Evolutionary conservation across 2,113 vertebrate species (phyloP), one percentile per base, ranked within the genome.

Genomic region (Eolophus roseicapilla): DNA sequence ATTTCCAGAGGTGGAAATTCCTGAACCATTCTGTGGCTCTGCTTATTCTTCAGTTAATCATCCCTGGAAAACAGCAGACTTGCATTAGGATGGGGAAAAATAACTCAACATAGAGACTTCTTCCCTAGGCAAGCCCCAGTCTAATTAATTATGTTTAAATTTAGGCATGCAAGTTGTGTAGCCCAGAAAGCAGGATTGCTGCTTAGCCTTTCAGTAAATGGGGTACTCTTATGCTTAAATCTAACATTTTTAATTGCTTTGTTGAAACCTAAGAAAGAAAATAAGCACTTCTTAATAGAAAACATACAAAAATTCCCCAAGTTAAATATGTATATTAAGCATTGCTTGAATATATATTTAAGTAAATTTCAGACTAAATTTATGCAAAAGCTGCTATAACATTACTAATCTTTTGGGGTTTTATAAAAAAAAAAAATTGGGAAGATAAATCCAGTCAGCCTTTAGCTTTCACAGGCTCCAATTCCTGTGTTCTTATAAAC

Each of bases 211-310:
- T 50, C 57, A 74, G 31, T 78, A 59, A 67, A 77, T 31, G 43
- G 13, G 12, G 5, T 37, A 16, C 41, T 13, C 35, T 71, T 69
- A 7, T 44, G 15, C 31, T 77, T 35, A 19, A 69, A 77, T 63
- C 9, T 37, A 41, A 86, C 1, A 31, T 73, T 24, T 19, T 76
- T 69, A 76, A 82, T 37, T 81, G 28, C 25, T 71, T 68, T 80
- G 7, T n/a, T 81, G 80, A 83, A 92, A 75, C 19, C 15, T 11
- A 52, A 59, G 64, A 86, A 83, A 86, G 33, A 93, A 95, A 92
- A 80, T 57, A 52, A 74, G 31, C 10, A 67, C 27, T 77, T 5
- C 33, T 29, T 80, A 76, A 53, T 6, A 67, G 21, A 79, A 81
- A 92, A 47, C 11, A 18, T 13, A 44, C 3, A 73, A 27, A 4